Base-by-base conservation (phyloP, 35 echinoderm and acorn worm genomes). In the Ophioderma brevispina region DNA sequence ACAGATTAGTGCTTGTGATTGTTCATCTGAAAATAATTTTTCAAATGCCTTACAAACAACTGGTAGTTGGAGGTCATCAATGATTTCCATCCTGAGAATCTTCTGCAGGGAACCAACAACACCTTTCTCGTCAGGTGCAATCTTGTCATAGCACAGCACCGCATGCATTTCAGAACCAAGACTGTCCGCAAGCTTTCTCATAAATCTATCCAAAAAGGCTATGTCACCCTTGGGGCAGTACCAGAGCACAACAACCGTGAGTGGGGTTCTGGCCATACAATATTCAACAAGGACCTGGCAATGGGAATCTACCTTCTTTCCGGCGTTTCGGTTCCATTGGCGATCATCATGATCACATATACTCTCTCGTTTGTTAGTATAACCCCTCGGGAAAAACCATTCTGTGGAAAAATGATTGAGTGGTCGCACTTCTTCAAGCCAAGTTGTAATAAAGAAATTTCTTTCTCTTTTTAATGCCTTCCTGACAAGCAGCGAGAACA, bases 261-360 rank as follows among this genome's bases (percentile, higher is more conserved):
- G 59, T 4, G 59, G 59, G 15, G 59, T 70, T 70, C 59, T 70
- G 15, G 59, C 59, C 59, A 70, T 70, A 30, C 59, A 70, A 30
- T 70, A 70, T 70, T 70, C 59, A 6, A 70, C 59, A 4, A 70
- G 59, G 2, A 70, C 59, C n/a, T 70, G 17, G n/a, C 59, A 70
- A 70, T 70, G 59, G 4, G 59, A 70, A 70, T 70, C 59, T 8
- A 70, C 59, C n/a, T 70, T 70, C 59, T 70, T 70, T 70, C 59
- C 59, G 4, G 59, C 59, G 10, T 70, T 70, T 25, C 28, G 10
- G 28, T 70, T 70, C 59, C 59, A 70, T 30, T 70, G 59, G 17
- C 59, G 59, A 25, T 70, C 59, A 70, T 70, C 59, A 8, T 30
- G 10, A 25, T 25, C 59, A 25, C 59, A 70, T 13, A 70, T 25